A percentile compares a stretch with the other conserved stretches of the same genome.
Evolutionary conservation across 2,113 vertebrate genomes (phyloP).

Genomic region (Thermophis baileyi): DNA sequence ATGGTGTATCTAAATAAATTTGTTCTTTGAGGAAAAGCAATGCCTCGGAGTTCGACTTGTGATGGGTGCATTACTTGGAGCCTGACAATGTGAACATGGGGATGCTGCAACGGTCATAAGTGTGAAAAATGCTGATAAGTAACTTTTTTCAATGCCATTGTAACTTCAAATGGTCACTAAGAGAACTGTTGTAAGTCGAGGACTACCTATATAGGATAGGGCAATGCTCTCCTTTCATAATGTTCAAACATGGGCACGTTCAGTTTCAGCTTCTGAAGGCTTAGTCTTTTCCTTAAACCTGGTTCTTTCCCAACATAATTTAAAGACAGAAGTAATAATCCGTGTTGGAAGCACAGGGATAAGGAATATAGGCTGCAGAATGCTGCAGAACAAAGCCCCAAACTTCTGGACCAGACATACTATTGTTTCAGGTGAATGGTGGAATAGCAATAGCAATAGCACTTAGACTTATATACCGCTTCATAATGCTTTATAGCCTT

Average conservation of each 20-base stretch:
- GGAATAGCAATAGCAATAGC: not conserved
- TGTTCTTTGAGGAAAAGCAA: too few species aligned
- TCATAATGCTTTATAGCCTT: too few species aligned
- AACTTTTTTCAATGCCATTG: too few species aligned
- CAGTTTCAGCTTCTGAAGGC: not conserved
- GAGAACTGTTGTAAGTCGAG: too few species aligned
- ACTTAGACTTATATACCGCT: too few species aligned
- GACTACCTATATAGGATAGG: not conserved
- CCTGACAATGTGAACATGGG: too few species aligned
- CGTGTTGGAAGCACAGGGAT: not conserved
- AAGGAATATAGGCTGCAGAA: not conserved
- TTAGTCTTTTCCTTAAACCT: not conserved
- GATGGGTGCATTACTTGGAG: too few species aligned
- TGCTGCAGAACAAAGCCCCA: not conserved
- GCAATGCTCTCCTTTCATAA: not conserved
- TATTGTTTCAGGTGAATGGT: not conserved
- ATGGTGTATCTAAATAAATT: too few species aligned
- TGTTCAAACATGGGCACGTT: not conserved
- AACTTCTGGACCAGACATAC: not conserved
- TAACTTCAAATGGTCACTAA: too few species aligned
- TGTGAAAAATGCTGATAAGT: too few species aligned
- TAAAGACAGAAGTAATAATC: not conserved
- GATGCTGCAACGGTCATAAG: too few species aligned
- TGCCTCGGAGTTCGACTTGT: too few species aligned
- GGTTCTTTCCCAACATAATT: not conserved